Conservation (phyloP, 2,797 vertebrate genomes). For the Sylvia borin region DNA sequence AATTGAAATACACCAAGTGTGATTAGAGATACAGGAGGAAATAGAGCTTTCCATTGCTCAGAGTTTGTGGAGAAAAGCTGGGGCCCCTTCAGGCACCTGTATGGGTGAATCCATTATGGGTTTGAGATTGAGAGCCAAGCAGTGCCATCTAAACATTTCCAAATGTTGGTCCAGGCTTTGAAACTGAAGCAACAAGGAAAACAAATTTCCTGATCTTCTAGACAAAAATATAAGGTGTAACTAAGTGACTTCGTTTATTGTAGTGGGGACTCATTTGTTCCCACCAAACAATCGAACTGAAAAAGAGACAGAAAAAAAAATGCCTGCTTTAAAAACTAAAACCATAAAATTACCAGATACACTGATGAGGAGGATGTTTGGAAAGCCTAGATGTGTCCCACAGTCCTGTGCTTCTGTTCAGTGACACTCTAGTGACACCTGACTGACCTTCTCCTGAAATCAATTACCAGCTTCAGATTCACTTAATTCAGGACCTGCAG, state of each 20-base stretch:
- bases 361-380: neutral
- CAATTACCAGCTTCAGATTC: neutral
- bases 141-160: neutral
- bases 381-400: neutral
- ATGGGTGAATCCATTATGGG: rapidly evolving
- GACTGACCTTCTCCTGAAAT: neutral
- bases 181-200: neutral
- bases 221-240: neutral
- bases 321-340: neutral
- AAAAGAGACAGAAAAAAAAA: neutral
- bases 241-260: neutral
- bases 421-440: neutral
- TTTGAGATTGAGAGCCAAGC: neutral
- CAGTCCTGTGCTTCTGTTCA: neutral
- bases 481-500: neutral
- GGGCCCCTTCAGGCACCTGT: neutral
- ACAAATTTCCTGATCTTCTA: neutral
- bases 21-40: neutral
- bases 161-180: neutral
- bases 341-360: neutral
- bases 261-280: neutral
- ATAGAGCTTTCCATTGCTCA: neutral
- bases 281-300: neutral
- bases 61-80: neutral
- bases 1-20: neutral